A percentile compares a stretch with the other conserved stretches of the same genome.
Conservation (phyloP, 2,797 vertebrate genomes). For the Bradypodion pumilum region DNA sequence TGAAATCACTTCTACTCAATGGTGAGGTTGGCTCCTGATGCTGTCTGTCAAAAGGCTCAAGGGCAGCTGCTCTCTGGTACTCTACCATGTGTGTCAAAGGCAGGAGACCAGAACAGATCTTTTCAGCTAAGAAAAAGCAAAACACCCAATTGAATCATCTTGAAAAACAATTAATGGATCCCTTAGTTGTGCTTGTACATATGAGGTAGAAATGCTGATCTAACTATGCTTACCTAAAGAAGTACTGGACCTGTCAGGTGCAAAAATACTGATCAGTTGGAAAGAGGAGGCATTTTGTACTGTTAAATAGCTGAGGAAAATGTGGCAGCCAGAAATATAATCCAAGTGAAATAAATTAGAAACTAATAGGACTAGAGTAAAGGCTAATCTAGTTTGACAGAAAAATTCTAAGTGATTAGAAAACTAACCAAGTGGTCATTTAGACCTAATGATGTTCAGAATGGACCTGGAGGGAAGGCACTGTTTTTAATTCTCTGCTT, state of each 20-base stretch:
- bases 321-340: constrained; percentile 47
- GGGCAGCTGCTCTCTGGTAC: neutral
- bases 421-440: constrained; percentile 41
- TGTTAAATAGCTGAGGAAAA: constrained; percentile 36
- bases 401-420: constrained; percentile 55
- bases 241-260: constrained; percentile 24
- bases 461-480: constrained; percentile 11
- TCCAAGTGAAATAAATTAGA: constrained; percentile 41
- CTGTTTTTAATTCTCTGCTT: constrained; percentile 14
- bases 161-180: neutral
- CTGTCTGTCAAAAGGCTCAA: neutral
- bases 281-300: constrained; percentile 40
- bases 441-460: constrained; percentile 27
- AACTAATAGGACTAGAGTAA: constrained; percentile 34
- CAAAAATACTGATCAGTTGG: constrained; percentile 9
- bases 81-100: neutral
- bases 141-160: neutral
- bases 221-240: constrained; percentile 35
- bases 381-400: constrained; percentile 61
- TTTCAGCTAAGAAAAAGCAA: neutral
- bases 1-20: constrained; percentile 9
- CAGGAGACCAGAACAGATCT: neutral
- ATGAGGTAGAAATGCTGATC: constrained; percentile 5
- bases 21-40: neutral
- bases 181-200: neutral